Percentiles rank a stretch among this genome's conserved stretches.
Evolutionary conservation across 2,888 invertebrate genomes (phyloP).

Genomic region (Tenthredo distinguenda): DNA sequence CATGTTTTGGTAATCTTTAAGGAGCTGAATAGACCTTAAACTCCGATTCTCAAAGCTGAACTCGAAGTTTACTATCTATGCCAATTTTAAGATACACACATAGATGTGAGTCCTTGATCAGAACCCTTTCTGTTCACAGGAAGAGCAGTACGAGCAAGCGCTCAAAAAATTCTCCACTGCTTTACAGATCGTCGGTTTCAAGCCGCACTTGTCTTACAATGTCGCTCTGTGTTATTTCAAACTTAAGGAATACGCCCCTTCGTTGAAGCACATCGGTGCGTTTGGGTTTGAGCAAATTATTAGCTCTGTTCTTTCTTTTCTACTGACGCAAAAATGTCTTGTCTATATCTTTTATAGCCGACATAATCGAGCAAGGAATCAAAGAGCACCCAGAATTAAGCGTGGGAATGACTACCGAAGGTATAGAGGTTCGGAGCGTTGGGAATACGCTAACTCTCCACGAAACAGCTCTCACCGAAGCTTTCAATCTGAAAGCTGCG

Average conservation of each 20-base stretch:
- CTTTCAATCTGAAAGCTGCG: constrained; percentile 98
- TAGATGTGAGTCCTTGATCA: neutral
- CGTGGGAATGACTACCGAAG: constrained; percentile 98
- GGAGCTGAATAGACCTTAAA: neutral
- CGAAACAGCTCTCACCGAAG: constrained; percentile 97
- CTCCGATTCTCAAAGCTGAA: too few species aligned
- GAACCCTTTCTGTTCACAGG: constrained; percentile 78
- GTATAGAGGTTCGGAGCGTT: constrained; percentile 94
- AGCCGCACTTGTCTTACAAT: constrained; percentile 96
- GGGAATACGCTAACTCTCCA: constrained; percentile 96
- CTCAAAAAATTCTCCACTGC: constrained; percentile 93
- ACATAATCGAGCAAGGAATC: constrained; percentile 97
- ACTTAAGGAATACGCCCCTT: constrained; percentile 95
- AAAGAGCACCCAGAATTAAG: constrained; percentile 98
- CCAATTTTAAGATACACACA: neutral
- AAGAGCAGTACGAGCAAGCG: constrained; percentile 93
- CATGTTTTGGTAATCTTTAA: neutral
- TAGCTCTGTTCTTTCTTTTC: neutral
- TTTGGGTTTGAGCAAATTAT: neutral
- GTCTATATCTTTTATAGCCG: constrained; percentile 78
- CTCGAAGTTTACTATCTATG: neutral
- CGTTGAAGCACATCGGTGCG: constrained; percentile 93
- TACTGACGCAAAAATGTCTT: neutral
- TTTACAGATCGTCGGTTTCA: constrained; percentile 93
- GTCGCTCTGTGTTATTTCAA: constrained; percentile 97